phyloP scores from a whole-genome alignment of 2,797 vertebrate species.

The Chloroceryle amazona region DNA sequence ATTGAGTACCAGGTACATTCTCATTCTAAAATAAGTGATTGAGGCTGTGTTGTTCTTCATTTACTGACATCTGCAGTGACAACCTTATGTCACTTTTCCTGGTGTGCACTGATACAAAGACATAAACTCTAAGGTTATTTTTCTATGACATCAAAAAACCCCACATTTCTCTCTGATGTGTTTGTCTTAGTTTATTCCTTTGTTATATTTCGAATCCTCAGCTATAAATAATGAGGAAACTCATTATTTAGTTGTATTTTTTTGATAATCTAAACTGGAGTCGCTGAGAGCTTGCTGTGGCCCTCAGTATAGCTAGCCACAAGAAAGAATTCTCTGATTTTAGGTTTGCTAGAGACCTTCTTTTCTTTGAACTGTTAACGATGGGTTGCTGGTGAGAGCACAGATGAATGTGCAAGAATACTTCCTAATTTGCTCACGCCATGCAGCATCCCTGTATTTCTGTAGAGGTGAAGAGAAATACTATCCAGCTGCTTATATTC shows the following conservation, averaged over 20 bases:
- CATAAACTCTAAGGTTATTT: neutral
- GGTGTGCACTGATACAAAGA: neutral
- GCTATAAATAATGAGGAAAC: neutral
- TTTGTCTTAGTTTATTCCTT: neutral
- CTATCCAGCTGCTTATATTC: neutral
- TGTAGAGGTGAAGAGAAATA: neutral
- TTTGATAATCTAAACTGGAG: neutral
- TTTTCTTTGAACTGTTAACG: constrained; percentile 9
- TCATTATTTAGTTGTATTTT: neutral
- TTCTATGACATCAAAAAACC: neutral
- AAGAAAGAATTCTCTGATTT: neutral
- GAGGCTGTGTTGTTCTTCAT: neutral
- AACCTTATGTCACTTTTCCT: neutral
- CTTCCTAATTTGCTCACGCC: neutral
- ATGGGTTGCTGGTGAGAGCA: neutral
- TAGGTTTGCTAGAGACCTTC: neutral
- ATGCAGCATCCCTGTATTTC: neutral
- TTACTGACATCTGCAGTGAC: neutral
- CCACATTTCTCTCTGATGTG: neutral
- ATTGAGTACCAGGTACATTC: neutral
- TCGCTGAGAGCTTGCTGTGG: neutral
- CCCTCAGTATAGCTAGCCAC: neutral
- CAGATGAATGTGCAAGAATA: constrained; percentile 12
- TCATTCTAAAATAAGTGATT: neutral
- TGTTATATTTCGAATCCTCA: neutral